Percentiles rank a stretch among this genome's conserved stretches.
phyloP scores from a whole-genome alignment of 1,140 invertebrate genomes.

The Brachystomella parvula region DNA sequence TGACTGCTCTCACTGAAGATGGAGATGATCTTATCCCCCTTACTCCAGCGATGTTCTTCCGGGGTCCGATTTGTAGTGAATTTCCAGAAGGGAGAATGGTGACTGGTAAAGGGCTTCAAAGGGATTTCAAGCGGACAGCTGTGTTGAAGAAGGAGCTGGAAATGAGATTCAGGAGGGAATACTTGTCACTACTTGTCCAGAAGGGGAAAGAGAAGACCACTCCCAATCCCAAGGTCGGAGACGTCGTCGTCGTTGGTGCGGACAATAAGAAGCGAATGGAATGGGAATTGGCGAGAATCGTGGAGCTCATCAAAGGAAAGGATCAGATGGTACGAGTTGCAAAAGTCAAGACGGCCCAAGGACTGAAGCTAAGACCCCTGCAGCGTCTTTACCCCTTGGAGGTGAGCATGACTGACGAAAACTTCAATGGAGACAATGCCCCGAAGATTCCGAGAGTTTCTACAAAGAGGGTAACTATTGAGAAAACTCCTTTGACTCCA shows the following conservation, averaged over 20 bases:
- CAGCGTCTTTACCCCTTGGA: conserved; percentile 23
- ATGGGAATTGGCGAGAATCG: conserved; percentile 12
- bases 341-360: conserved; percentile 6
- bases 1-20: conserved; percentile 42
- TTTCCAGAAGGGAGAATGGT: background rate
- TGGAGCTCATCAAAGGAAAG: background rate
- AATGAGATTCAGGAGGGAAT: conserved; percentile 11
- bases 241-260: conserved; percentile 3
- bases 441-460: too few relatives aligned
- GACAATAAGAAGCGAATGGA: conserved; percentile 9
- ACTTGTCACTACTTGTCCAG: conserved; percentile 3
- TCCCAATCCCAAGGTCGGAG: background rate
- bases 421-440: too few relatives aligned
- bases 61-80: background rate
- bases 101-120: background rate
- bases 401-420: too few relatives aligned
- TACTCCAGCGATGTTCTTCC: conserved; percentile 38
- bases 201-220: background rate
- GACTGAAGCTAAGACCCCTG: conserved; percentile 14
- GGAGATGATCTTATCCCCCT: conserved; percentile 32
- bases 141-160: background rate
- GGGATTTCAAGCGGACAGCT: background rate
- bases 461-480: too few relatives aligned
- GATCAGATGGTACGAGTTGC: conserved; percentile 15
- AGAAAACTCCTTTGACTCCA: too few relatives aligned